A percentile compares a stretch with the other conserved stretches of the same genome.
Conservation (phyloP, 2,888 invertebrate genomes). For the Acanthococcus lagerstroemiae region DNA sequence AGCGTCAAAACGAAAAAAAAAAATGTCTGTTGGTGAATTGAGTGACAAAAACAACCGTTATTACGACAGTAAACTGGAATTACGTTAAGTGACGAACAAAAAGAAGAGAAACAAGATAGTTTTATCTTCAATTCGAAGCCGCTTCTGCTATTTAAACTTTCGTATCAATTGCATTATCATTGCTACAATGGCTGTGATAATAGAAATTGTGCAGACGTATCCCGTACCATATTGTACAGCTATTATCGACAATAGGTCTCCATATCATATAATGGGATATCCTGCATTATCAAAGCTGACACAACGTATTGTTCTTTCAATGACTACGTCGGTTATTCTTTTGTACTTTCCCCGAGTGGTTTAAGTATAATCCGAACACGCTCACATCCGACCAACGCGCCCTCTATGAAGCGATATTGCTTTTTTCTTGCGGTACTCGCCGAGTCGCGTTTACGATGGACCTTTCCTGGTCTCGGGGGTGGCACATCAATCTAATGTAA, state of each 20-base stretch:
- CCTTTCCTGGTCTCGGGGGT: too few relatives aligned
- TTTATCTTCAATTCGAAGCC: conserved; percentile 20
- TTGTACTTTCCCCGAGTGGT: conserved; percentile 20
- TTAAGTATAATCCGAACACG: not conserved
- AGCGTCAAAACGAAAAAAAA: not conserved
- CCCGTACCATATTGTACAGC: conserved; percentile 25
- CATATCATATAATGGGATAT: conserved; percentile 23
- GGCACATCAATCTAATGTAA: too few relatives aligned
- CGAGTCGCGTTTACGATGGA: too few relatives aligned
- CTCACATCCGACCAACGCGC: too few relatives aligned
- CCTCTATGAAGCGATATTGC: too few relatives aligned
- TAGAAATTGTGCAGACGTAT: conserved; percentile 27
- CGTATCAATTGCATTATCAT: conserved; percentile 27
- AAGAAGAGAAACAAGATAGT: conserved; percentile 14
- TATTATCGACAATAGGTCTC: conserved; percentile 29
- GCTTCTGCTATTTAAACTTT: conserved; percentile 30
- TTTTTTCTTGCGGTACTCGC: too few relatives aligned
- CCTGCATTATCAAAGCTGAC: conserved; percentile 29
- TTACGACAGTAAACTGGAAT: conserved; percentile 13
- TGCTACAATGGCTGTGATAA: conserved; percentile 18
- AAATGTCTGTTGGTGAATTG: conserved; percentile 6
- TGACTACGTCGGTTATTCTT: conserved; percentile 27
- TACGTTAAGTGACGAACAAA: conserved; percentile 28
- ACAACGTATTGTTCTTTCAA: conserved; percentile 28
- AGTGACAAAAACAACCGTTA: conserved; percentile 23